Evolutionary conservation across 2,113 vertebrate species (phyloP), one percentile per base, ranked within the genome.

Genomic region (Anolis carolinensis): DNA sequence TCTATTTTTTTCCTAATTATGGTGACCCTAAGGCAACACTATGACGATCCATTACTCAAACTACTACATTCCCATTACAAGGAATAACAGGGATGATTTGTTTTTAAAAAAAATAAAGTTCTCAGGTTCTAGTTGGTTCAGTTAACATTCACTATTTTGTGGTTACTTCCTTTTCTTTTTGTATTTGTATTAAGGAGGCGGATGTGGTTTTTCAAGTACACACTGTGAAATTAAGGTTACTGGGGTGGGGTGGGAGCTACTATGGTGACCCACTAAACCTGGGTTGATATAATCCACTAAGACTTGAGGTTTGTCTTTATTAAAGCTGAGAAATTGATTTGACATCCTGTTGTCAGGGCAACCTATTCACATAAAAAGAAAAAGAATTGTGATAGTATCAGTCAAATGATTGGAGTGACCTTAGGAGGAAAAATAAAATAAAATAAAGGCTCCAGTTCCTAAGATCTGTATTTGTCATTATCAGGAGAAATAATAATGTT

Each of bases 341-440:
- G 93, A 92, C 91, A 93, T 92, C 91, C 89, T 94, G 93, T 96
- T 89, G 94, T 95, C 96, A 96, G 95, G 96, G 95, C 95, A 95
- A 96, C 94, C 91, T 91, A 78, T 91, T 93, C 93, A 93, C 93
- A 94, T 85, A 94, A 91, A 93, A 94, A 90, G 93, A 92, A 94
- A 94, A 91, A 92, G 92, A 94, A 93, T 94, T 94, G 91, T 93
- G 91, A 93, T 89, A 86, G 90, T 94, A 93, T 87, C 94, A 92
- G 94, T 96, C 94, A 93, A 90, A 95, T 89, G 92, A 94, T 93
- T 95, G 91, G 93, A 92, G 90, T 96, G 96, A 95, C 90, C 92
- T 96, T 92, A 95, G 68, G 86, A 91, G 88, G 93, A 93, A 92
- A 87, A 95, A 70, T 55, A 30, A 68, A 30, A 59, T 59, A 59